A percentile compares a stretch with the other conserved stretches of the same genome.
Evolutionary conservation across 2,888 invertebrate genomes (phyloP).

Genomic region (Eulithis prunata): DNA sequence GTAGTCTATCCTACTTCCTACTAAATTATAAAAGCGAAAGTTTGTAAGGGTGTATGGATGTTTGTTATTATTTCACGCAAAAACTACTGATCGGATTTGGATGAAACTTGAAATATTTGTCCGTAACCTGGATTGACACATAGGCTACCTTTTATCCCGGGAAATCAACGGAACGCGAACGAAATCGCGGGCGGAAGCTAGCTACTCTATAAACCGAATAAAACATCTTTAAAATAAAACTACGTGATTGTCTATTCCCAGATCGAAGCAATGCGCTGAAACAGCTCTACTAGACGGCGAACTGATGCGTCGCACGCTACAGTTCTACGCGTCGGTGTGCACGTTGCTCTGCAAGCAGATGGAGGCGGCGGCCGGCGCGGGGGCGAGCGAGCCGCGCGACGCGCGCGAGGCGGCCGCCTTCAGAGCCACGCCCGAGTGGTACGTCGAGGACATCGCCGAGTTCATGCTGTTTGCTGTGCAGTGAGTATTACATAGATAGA

Average conservation of each 20-base stretch:
- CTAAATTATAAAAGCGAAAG: no score
- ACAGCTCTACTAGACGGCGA: constrained; percentile 94
- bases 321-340: constrained; percentile 94
- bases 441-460: constrained; percentile 98
- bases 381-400: constrained; percentile 12
- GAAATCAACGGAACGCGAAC: no score
- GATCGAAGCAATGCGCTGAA: constrained; percentile 96
- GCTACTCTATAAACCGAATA: no score
- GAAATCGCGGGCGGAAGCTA: no score
- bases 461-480: constrained; percentile 96
- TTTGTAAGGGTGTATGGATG: no score
- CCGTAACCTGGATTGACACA: no score
- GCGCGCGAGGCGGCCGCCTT: constrained; percentile 85
- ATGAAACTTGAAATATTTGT: no score
- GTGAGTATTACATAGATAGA: constrained; percentile 77
- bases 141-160: no score
- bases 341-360: constrained; percentile 92
- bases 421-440: constrained; percentile 97
- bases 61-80: no score
- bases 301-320: constrained; percentile 91
- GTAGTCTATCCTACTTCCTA: no score
- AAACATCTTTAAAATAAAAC: no score
- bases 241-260: constrained; percentile 58
- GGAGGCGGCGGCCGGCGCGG: constrained; percentile 85
- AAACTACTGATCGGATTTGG: no score